Percentiles rank a stretch among this genome's conserved stretches.
phyloP scores from a whole-genome alignment of 2,797 vertebrate species.

The Microctenopoma lineatum region DNA sequence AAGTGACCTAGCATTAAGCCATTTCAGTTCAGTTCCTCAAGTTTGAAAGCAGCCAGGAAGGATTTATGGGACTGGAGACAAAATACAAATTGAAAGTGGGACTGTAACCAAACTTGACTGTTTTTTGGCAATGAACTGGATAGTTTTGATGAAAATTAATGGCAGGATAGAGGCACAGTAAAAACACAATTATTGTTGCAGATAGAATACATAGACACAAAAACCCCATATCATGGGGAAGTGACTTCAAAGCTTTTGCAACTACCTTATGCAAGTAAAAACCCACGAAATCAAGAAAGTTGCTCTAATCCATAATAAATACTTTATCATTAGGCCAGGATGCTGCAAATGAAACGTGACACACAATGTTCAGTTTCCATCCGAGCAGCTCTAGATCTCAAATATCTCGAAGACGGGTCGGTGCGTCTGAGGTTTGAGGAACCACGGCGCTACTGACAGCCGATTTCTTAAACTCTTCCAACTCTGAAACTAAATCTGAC shows the following conservation, averaged over 20 bases:
- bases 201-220: constrained; percentile 13
- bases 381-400: constrained; percentile 44
- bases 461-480: constrained; percentile 55
- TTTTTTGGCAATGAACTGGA: constrained; percentile 33
- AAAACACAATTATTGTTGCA: constrained; percentile 34
- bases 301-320: constrained; percentile 38
- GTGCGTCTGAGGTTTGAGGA: constrained; percentile 27
- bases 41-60: constrained; percentile 25
- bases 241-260: constrained; percentile 17
- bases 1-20: constrained; percentile 46
- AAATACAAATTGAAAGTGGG: constrained; percentile 36
- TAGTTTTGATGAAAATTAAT: constrained; percentile 44
- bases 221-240: constrained; percentile 15
- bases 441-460: constrained; percentile 55
- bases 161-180: constrained; percentile 6
- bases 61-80: constrained; percentile 55
- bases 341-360: constrained; percentile 51
- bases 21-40: constrained; percentile 41
- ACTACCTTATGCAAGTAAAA: constrained; percentile 15
- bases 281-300: background rate
- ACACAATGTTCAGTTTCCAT: constrained; percentile 55
- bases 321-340: constrained; percentile 9
- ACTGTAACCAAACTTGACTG: constrained; percentile 45
- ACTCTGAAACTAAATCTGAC: constrained; percentile 62
- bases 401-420: constrained; percentile 7